A percentile compares a stretch with the other conserved stretches of the same genome.
phyloP scores from a whole-genome alignment of 2,888 invertebrate genomes.

The Poecilus cupreus region DNA sequence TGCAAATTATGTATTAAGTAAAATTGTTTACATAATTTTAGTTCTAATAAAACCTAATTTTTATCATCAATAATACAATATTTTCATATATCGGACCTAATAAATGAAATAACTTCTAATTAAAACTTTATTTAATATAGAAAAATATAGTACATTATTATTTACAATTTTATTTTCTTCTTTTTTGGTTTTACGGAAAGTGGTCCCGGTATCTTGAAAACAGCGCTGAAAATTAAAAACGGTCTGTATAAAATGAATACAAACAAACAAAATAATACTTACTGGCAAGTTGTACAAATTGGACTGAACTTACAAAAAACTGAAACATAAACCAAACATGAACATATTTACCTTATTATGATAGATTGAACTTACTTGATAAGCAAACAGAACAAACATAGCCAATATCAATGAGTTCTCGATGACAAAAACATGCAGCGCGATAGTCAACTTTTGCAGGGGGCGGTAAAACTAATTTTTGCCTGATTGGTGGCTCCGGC shows the following conservation, averaged over 20 bases:
- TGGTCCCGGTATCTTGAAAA: constrained; percentile 92
- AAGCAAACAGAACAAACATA: constrained; percentile 98
- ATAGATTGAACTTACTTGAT: constrained; percentile 81
- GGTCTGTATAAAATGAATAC: background rate
- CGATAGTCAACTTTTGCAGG: constrained; percentile 95
- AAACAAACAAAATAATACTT: constrained; percentile 74
- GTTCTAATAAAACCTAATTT: constrained; percentile 37
- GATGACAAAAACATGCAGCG: constrained; percentile 98
- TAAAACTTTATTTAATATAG: background rate
- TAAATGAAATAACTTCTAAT: background rate
- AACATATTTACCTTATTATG: background rate
- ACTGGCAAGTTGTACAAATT: constrained; percentile 98
- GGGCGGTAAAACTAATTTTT: constrained; percentile 90
- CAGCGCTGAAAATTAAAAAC: constrained; percentile 81
- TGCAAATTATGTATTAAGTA: constrained; percentile 37
- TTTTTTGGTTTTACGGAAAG: constrained; percentile 87
- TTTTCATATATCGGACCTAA: background rate
- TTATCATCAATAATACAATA: constrained; percentile 40
- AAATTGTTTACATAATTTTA: constrained; percentile 26
- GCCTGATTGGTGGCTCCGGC: constrained; percentile 87
- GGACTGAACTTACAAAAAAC: constrained; percentile 98
- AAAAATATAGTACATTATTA: constrained; percentile 41
- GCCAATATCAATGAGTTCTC: constrained; percentile 95
- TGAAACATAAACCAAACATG: constrained; percentile 72
- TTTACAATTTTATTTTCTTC: constrained; percentile 81